Evolutionary conservation across 1,140 invertebrate genomes (phyloP), one percentile per base, ranked within the genome.

Genomic region (Sycobia sp.): DNA sequence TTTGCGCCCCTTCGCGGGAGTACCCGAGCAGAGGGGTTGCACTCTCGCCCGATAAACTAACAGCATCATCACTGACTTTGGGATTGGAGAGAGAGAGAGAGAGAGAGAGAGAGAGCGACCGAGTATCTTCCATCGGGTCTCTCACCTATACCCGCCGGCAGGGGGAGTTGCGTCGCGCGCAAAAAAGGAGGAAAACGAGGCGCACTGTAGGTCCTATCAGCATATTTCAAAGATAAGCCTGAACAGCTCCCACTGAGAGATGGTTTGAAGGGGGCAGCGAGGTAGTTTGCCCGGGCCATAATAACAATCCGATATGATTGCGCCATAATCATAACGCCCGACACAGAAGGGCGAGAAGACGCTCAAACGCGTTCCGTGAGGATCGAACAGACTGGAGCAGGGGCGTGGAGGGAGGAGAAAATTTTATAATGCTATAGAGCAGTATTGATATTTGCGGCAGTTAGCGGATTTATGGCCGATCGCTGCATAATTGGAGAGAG

Each of bases 241-340:
- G 18, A 16, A 16, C 47, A 49, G 16, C 16, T 49, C n/a, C n/a
- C n/a, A n/a, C 25, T 49, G n/a, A n/a, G 23, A 49, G 20, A 27
- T 27, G 32, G 47, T 49, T 49, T 49, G 32, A 18, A 8, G 65
- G 71, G 70, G 70, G 51, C 65, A 36, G 29, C 16, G 23, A 18
- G 13, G 20, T 70, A 71, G 71, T 76, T 76, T 74, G 80, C 80
- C n/a, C 78, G 78, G 73, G 73, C 74, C 76, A 78, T 80, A 81
- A 81, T 81, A 81, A 81, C 79, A 81, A 81, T 81, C 77, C 80
- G 79, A 81, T 82, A 82, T 80, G 78, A 82, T 82, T 82, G 77
- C 76, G 70, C 78, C 73, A 81, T 81, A 80, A 82, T 81, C 80
- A 77, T 81, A 81, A 74, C 71, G 57, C 62, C 46, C 55, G 44